These are phyloP conservation scores for Pollachius pollachius DNA, from an alignment of 2,113 vertebrate genomes.

Conservation along the genomic window DNA sequence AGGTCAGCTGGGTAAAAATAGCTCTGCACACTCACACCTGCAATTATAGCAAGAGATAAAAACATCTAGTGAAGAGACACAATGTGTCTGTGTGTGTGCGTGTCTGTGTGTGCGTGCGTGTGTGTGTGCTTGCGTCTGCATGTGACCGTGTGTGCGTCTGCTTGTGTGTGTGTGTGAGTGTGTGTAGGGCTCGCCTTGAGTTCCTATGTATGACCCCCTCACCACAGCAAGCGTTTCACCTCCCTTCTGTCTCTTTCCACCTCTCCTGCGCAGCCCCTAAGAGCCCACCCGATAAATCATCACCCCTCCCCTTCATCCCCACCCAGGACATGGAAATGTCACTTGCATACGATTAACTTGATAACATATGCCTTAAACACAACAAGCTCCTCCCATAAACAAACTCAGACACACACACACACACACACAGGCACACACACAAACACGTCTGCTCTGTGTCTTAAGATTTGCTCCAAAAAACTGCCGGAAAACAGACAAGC, in stretches of 20 bases:
- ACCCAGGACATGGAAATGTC: constrained; percentile 53
- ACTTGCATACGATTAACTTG: constrained; percentile 45
- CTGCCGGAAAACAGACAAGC: neutral
- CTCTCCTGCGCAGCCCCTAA: neutral
- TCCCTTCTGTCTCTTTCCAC: constrained; percentile 4
- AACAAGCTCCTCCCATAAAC: constrained; percentile 29
- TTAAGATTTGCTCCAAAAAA: constrained; percentile 43
- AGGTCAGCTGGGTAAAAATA: too few relatives aligned
- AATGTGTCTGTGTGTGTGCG: too few relatives aligned
- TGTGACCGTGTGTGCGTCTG: neutral
- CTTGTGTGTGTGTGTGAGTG: constrained; percentile 1
- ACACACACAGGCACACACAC: neutral
- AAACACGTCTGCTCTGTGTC: constrained; percentile 3
- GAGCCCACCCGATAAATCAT: constrained; percentile 39
- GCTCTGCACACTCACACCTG: neutral
- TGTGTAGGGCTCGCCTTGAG: neutral
- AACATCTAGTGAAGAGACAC: too few relatives aligned
- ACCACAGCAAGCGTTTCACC: neutral
- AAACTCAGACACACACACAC: neutral
- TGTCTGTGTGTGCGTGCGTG: constrained; percentile 6
- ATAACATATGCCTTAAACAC: constrained; percentile 36
- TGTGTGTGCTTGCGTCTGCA: constrained; percentile 7
- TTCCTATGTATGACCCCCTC: neutral
- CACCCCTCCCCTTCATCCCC: neutral
- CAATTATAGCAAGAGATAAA: too few relatives aligned